Evolutionary conservation across 2,888 invertebrate genomes (phyloP), one percentile per base, ranked within the genome.

Genomic region (Clusia tigrina): DNA sequence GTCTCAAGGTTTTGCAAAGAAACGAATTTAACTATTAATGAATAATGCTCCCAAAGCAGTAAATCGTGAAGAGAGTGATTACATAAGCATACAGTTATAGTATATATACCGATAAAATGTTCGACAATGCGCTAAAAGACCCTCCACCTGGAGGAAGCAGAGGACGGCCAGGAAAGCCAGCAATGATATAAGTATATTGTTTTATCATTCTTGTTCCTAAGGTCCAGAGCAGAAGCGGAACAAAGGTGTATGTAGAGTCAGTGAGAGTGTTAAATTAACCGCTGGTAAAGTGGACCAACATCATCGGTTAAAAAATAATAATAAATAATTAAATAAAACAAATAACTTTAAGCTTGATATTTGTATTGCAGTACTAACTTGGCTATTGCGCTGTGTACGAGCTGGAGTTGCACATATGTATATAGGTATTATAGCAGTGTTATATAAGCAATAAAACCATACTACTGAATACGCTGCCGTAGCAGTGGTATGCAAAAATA

Each of bases 221-320:
- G 54, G 38, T 53, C 56, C 42, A 56, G 62, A 56, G 55, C 32
- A 37, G 46, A 60, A 61, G 54, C 60, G 70, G 66, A 65, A 56
- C 59, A 65, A 20, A 53, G 24, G 32, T 37, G 18, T 12, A 32
- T 55, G 59, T 62, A 71, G 69, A 61, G 69, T 70, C 58, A 65
- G 65, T 54, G 56, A 62, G 23, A 52, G 37, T 56, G 56, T 46
- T 24, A 15, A 57, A 46, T 17, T 25, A 71, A 66, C 68, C 72
- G 81, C 81, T 81, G 82, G 82, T 83, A 75, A 78, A 79, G 82
- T 81, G 82, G 82, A 81, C 82, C 82, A 82, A 82, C 65, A 74
- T n/a, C n/a, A n/a, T 76, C 75, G 76, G 74, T 73, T 71, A 70
- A 64, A 67, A 69, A 63, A 64, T 37, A 60, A 61, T 65, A 60